Evolutionary conservation across 2,888 invertebrate species (phyloP).

Genomic region (Latrodectus elegans): DNA sequence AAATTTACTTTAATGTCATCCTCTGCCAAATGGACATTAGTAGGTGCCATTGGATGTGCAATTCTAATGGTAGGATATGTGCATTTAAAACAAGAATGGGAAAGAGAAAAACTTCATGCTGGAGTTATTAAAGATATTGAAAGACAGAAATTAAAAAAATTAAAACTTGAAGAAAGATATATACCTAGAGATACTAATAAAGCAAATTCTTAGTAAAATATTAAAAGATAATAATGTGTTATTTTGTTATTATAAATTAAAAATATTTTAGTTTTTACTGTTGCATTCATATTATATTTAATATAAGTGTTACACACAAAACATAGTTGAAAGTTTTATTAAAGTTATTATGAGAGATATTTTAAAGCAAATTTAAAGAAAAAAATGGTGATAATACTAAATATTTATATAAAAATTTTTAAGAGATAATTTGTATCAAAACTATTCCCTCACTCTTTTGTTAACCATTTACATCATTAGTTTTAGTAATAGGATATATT

Average conservation of each 20-base stretch:
- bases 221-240: background rate
- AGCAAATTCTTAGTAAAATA: slow-evolving; percentile 17
- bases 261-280: too few relatives aligned
- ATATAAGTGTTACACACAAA: too few relatives aligned
- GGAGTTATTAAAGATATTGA: slow-evolving; percentile 62
- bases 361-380: too few relatives aligned
- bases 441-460: too few relatives aligned
- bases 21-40: slow-evolving; percentile 29
- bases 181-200: background rate
- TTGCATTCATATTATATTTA: too few relatives aligned
- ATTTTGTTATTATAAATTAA: background rate
- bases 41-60: slow-evolving; percentile 19
- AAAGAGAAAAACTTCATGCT: slow-evolving; percentile 47
- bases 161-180: background rate
- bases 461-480: too few relatives aligned
- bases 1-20: slow-evolving; percentile 34
- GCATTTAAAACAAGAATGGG: slow-evolving; percentile 65
- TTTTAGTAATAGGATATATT: too few relatives aligned
- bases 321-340: too few relatives aligned
- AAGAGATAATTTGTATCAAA: too few relatives aligned
- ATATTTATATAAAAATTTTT: too few relatives aligned
- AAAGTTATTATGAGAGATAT: too few relatives aligned
- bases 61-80: slow-evolving; percentile 49
- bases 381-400: too few relatives aligned
- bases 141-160: slow-evolving; percentile 50